These are phyloP conservation scores for Ophion ellenae DNA, from an alignment of 2,888 invertebrate genomes.

Conservation along the genomic window DNA sequence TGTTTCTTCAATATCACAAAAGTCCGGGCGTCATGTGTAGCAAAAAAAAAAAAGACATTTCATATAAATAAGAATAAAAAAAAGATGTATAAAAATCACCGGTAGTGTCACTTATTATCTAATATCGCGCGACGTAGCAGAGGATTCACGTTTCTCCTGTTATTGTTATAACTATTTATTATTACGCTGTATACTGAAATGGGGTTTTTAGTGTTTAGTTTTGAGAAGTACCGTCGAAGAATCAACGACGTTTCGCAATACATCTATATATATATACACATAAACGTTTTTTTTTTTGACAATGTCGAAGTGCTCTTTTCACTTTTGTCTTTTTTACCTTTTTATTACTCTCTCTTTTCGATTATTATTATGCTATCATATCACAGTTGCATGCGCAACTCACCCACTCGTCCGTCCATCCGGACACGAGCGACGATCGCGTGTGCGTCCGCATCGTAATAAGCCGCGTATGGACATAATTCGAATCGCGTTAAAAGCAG, in stretches of 20 bases:
- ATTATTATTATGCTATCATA: conserved; percentile 78
- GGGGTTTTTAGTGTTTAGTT: conserved; percentile 18
- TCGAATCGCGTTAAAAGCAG: not conserved
- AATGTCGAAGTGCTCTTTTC: conserved; percentile 42
- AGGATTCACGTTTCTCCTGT: conserved; percentile 22
- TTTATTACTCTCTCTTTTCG: conserved; percentile 1
- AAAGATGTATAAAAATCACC: conserved; percentile 26
- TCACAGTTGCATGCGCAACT: conserved; percentile 79
- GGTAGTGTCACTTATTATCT: conserved; percentile 45
- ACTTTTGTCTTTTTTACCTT: conserved; percentile 10
- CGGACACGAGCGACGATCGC: conserved; percentile 60
- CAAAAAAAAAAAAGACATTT: conserved; percentile 6
- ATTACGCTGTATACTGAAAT: conserved; percentile 18
- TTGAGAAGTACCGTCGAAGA: conserved; percentile 36
- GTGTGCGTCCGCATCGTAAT: conserved; percentile 8
- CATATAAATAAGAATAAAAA: not conserved
- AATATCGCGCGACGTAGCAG: conserved; percentile 42
- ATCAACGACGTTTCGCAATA: conserved; percentile 15
- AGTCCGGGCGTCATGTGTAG: conserved; percentile 46
- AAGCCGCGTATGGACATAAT: conserved; percentile 2
- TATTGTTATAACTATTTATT: not conserved
- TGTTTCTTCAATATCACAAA: conserved; percentile 62
- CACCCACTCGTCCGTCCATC: conserved; percentile 52
- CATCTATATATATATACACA: conserved; percentile 24
- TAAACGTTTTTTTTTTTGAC: conserved; percentile 10